Base-by-base conservation (phyloP, 2,888 invertebrate genomes). In the Phasia obesa region DNA sequence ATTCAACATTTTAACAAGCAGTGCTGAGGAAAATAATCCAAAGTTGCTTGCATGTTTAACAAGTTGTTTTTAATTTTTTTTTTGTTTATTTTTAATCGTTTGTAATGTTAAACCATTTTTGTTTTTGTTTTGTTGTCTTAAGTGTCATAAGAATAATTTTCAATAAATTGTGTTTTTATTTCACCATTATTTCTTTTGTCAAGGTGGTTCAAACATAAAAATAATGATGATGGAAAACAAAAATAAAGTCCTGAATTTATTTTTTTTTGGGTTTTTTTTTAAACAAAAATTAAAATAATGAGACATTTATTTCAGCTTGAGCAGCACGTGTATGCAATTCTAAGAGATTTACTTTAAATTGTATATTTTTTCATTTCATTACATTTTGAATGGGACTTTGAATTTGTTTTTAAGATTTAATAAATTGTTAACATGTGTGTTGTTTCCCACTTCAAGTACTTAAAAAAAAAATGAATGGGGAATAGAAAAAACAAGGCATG, bases 271-370 rank as follows among this genome's bases (percentile, higher is more conserved):
- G 2, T 47, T 71, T 35, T 47, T 71, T 35, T 23, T 21, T 5
- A 62, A 42, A 53, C 11, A 44, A 49, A 35, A 59, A 35, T 49
- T 67, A 42, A 76, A 76, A 76, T 79, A 79, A 83, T 79, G 82
- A 83, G 79, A 75, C 79, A 75, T 83, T 78, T 83, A 42, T 75
- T 83, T 51, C 19, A 25, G 62, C 70, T 78, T 75, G 65, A 83
- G 82, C 82, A 83, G 82, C 82, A 83, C 79, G 82, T 83, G 82
- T 79, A 79, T 79, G 65, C 74, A 83, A 79, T 83, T 75, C 75
- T 75, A 70, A 11, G 35, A 35, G 35, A 35, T 59, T 75, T 47
- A 17, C 17, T 19, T 59, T 3, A 35, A 13, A 17, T 44, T 57
- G 6, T 42, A 21, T 53, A n/a, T n/a, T n/a, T 62, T n/a, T 44